Evolutionary conservation across 2,113 vertebrate genomes (phyloP).

Genomic region (Cinclus mexicanus): DNA sequence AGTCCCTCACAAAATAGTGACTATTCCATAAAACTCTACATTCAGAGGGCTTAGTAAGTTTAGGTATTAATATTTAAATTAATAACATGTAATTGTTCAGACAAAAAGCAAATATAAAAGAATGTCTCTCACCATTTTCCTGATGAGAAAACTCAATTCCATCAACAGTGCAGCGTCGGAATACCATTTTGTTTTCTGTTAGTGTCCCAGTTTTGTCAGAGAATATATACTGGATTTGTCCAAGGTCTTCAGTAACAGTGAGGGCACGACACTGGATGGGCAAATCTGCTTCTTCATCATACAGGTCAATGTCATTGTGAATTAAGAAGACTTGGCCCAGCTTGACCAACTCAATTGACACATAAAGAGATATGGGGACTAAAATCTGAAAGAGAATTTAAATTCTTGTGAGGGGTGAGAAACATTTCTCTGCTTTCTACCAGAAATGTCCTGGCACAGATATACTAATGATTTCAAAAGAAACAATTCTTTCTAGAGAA

Average conservation of each 20-base stretch:
- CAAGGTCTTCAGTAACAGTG: conserved; percentile 82
- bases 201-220: conserved; percentile 85
- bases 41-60: not conserved
- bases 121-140: conserved; percentile 73
- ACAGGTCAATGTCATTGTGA: conserved; percentile 79
- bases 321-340: conserved; percentile 80
- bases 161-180: conserved; percentile 77
- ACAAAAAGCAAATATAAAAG: not conserved
- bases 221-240: conserved; percentile 83
- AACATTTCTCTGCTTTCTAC: not conserved
- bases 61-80: not conserved
- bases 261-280: conserved; percentile 78
- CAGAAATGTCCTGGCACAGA: not conserved
- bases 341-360: conserved; percentile 82
- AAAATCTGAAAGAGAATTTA: conserved; percentile 73
- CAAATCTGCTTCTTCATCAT: conserved; percentile 73
- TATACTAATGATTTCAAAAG: not conserved
- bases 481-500: not conserved
- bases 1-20: not conserved
- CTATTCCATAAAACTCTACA: not conserved
- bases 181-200: conserved; percentile 85
- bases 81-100: not conserved
- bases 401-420: not conserved
- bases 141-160: conserved; percentile 81
- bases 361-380: conserved; percentile 82